A percentile compares a stretch with the other conserved stretches of the same genome.
Evolutionary conservation across 2,888 invertebrate genomes (phyloP).

Genomic region (Sminthurides aquaticus): DNA sequence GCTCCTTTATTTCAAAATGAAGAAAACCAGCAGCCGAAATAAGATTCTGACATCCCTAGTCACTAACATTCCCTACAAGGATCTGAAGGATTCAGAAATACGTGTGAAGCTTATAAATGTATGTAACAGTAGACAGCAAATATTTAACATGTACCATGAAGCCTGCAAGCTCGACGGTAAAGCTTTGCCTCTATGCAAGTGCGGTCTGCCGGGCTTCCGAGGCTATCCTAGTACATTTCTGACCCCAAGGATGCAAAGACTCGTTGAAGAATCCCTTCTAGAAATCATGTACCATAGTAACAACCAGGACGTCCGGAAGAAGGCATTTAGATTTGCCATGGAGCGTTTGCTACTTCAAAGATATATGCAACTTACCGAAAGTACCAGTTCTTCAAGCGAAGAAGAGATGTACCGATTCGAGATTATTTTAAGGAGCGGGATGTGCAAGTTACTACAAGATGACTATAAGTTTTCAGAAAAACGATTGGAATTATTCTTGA

Average conservation of each 20-base stretch:
- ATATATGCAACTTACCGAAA: slow-evolving; percentile 22
- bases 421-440: slow-evolving; percentile 31
- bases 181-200: slow-evolving; percentile 30
- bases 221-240: slow-evolving; percentile 26
- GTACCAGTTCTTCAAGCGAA: slow-evolving; percentile 14
- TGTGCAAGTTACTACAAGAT: slow-evolving; percentile 25
- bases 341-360: slow-evolving; percentile 28
- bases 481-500: slow-evolving; percentile 9
- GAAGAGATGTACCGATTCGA: slow-evolving; percentile 24
- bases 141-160: slow-evolving; percentile 28
- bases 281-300: slow-evolving; percentile 19
- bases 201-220: slow-evolving; percentile 31
- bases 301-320: not conserved
- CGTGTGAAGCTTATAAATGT: slow-evolving; percentile 26
- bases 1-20: slow-evolving; percentile 11
- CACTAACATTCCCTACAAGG: slow-evolving; percentile 30
- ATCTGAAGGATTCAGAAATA: slow-evolving; percentile 30
- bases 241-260: slow-evolving; percentile 25
- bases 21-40: slow-evolving; percentile 8
- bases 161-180: slow-evolving; percentile 34
- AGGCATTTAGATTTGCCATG: slow-evolving; percentile 32
- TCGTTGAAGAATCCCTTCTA: slow-evolving; percentile 34
- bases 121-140: slow-evolving; percentile 23
- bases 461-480: slow-evolving; percentile 1
- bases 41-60: slow-evolving; percentile 26